Conservation (phyloP, 2,113 vertebrate species). For the Tupaia chinensis region DNA sequence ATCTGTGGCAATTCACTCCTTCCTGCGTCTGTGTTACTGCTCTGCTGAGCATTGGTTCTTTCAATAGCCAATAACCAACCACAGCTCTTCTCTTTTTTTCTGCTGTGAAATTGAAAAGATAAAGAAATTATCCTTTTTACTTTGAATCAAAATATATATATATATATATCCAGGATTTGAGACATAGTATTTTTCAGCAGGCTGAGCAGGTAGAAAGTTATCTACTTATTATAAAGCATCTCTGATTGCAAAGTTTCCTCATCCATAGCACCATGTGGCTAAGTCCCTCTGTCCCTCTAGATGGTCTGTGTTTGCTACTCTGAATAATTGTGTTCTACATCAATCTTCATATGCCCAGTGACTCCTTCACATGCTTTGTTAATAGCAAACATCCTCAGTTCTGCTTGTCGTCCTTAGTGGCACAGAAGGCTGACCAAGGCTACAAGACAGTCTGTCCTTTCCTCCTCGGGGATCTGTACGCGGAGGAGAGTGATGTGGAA, state of each 20-base stretch:
- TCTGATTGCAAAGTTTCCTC: not conserved
- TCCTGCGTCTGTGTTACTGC: fast-evolving
- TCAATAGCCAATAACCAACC: not conserved
- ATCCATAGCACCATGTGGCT: fast-evolving
- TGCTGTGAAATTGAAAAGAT: not conserved
- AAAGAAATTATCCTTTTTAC: not conserved
- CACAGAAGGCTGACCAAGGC: not conserved
- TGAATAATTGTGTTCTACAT: not conserved
- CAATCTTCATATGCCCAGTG: fast-evolving
- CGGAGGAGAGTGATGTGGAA: not conserved
- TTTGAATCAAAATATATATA: not conserved
- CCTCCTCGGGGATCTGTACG: not conserved
- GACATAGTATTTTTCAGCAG: not conserved
- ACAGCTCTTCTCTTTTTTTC: not conserved
- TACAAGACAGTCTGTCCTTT: too few species aligned
- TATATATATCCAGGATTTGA: not conserved
- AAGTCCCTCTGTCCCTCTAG: not conserved
- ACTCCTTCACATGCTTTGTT: not conserved
- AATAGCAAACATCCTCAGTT: not conserved
- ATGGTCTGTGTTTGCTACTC: not conserved
- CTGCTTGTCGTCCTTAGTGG: not conserved
- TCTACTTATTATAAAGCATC: not conserved
- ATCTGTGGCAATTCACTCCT: fast-evolving
- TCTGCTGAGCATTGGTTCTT: not conserved
- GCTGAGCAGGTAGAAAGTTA: not conserved